phyloP scores from a whole-genome alignment of 1,140 invertebrate genomes.

The Brachionus paranguensis region DNA sequence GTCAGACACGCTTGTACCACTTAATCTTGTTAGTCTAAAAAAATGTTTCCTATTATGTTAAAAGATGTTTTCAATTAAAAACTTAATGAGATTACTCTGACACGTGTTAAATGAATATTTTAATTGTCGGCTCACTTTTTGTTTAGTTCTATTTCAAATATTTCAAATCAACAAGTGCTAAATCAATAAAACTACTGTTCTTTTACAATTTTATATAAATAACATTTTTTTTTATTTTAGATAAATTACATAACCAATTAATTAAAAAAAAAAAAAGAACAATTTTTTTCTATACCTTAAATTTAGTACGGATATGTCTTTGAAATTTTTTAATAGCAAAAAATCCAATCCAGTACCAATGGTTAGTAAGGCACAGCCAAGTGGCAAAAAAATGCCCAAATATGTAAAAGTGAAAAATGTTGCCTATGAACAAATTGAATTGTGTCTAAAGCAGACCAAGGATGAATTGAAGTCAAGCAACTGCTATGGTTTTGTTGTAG shows the following conservation, averaged over 20 bases:
- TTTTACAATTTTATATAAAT: background rate
- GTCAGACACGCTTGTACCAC: background rate
- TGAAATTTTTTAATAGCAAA: slow-evolving; percentile 5
- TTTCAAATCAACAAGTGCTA: background rate
- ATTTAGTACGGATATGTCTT: slow-evolving; percentile 25
- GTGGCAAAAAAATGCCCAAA: background rate
- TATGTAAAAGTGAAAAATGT: slow-evolving; percentile 29
- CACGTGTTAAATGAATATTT: slow-evolving; percentile 28
- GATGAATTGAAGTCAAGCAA: background rate
- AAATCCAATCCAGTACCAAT: background rate
- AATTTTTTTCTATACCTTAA: background rate
- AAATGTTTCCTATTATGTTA: background rate
- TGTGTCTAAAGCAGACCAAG: background rate
- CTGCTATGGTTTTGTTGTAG: slow-evolving; percentile 5
- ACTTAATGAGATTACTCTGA: slow-evolving; percentile 18
- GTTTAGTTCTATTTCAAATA: slow-evolving; percentile 2
- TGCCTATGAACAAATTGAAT: slow-evolving; percentile 11
- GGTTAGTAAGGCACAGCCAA: background rate
- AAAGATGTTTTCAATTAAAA: background rate
- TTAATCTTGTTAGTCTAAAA: background rate
- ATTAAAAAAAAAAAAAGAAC: background rate
- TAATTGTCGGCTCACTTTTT: slow-evolving; percentile 15
- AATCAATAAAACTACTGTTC: background rate
- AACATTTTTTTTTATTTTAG: background rate
- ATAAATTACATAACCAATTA: background rate